Evolutionary conservation across 2,113 vertebrate genomes (phyloP), one percentile per base, ranked within the genome.

Genomic region (Colinus virginianus): DNA sequence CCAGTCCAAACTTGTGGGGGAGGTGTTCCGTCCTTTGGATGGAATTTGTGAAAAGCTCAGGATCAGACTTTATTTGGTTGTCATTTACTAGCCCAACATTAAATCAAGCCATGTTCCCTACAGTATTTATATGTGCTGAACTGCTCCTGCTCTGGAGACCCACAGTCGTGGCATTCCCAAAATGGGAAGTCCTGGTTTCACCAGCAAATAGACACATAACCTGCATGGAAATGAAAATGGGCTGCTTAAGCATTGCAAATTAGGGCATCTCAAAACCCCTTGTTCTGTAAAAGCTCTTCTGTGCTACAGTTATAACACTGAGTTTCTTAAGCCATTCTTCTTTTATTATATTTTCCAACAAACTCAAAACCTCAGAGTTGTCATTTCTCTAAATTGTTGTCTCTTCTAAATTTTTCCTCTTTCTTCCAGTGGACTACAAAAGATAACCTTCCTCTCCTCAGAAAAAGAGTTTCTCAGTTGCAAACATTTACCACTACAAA

Each of bases 141-240:
- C 6, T 69, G 20, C 23, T 58, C 38, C 69, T 53, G 69, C 8
- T 13, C 25, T 42, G n/a, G 26, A 69, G 19, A 16, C 25, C 51
- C 25, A 38, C 1, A 0, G 6, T 43, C 34, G 32, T 17, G 18
- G 7, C 58, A 75, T 59, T 78, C 25, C n/a, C 30, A 74, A 69
- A 53, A 78, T 0, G 0, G 6, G 30, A 7, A 32, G 14, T 74
- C 74, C 42, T 46, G 61, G 59, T 1, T 2, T 13, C 59, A 45
- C n/a, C 28, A 84, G 25, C 12, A 68, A 69, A 62, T 12, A 78
- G 30, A n/a, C 7, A n/a, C 8, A 45, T 32, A 53, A n/a, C 13
- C 38, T 51, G 19, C 58, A n/a, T 38, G 38, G 67, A 82, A 69
- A 86, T 40, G 40, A 43, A 64, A 16, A 72, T 14, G 38, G 34